Base-by-base conservation (phyloP, 2,113 vertebrate species). In the Pogona vitticeps region DNA sequence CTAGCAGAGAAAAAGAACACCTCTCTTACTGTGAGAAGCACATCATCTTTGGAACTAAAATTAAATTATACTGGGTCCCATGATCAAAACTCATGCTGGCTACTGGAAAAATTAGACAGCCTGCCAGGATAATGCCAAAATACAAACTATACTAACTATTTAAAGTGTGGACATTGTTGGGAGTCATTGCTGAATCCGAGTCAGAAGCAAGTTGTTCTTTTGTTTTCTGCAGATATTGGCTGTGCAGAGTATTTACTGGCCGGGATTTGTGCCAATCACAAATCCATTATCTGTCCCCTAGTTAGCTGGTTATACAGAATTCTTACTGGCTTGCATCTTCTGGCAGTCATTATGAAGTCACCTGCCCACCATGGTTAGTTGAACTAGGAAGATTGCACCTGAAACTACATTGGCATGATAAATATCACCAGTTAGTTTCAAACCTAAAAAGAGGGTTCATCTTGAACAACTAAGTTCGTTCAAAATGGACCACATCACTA, bases 1-100 rank as follows among this genome's bases (percentile, higher is more conserved):
- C 12, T 33, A 78, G 40, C 52, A 9, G 42, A 59, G 76, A 65
- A 82, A 92, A 21, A 59, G 18, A 79, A 21, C n/a, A 38, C 12
- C 59, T 36, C 59, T 20, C 56, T 61, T 79, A 23, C 61, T 79
- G 33, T 20, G 23, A 79, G 59, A 79, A 58, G 76, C 46, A 59
- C 38, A 84, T 72, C n/a, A 9, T 91, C 40, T 70, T 83, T 76
- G n/a, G 79, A 89, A 82, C n/a, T 75, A 68, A 86, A 82, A 89
- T 71, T 70, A 38, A 78, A 82, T n/a, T 36, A 61, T 61, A 13
- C 59, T 61, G 59, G 17, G 3, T 61, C 15, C 59, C 59, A 61
- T 21, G 20, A 61, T 18, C 14, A 52, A 52, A 5, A 52, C 10
- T 5, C 46, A 52, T 52, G 10, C 10, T 52, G 46, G 46, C 46